Evolutionary conservation across 1,140 invertebrate species (phyloP).

Genomic region (Drosophila lowei): DNA sequence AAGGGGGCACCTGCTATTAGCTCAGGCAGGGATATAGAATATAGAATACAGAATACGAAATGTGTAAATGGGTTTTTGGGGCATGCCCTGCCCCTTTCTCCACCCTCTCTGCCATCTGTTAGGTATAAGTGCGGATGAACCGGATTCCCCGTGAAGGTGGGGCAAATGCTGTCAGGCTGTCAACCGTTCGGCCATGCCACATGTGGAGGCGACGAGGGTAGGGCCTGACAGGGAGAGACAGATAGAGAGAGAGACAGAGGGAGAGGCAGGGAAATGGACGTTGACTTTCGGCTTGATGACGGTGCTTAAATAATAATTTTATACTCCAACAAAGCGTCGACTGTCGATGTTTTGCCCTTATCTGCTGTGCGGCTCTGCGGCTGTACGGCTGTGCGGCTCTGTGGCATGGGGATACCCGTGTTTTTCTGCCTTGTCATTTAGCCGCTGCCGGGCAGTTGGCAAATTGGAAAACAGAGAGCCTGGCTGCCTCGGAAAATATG

Average conservation of each 20-base stretch:
- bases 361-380: conserved; percentile 26
- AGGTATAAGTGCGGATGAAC: conserved; percentile 29
- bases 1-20: conserved; percentile 15
- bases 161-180: conserved; percentile 44
- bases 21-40: conserved; percentile 43
- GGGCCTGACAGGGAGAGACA: conserved; percentile 1
- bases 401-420: conserved; percentile 27
- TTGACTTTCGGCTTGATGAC: conserved; percentile 81
- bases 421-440: conserved; percentile 70
- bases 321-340: conserved; percentile 76
- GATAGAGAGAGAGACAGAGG: no score
- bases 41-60: conserved; percentile 55
- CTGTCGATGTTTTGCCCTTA: conserved; percentile 54
- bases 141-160: conserved; percentile 13
- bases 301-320: conserved; percentile 82
- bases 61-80: conserved; percentile 70
- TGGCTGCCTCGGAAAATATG: conserved; percentile 54
- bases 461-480: conserved; percentile 60
- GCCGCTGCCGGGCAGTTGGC: conserved; percentile 53
- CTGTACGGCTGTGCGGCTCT: conserved; percentile 17
- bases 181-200: conserved; percentile 59
- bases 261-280: conserved; percentile 41
- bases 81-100: conserved; percentile 20
- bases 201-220: conserved; percentile 33
- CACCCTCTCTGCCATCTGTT: not conserved